Percentiles rank a stretch among this genome's conserved stretches.
Evolutionary conservation across 2,888 invertebrate species (phyloP).

Genomic region (Dexiosoma caninum): DNA sequence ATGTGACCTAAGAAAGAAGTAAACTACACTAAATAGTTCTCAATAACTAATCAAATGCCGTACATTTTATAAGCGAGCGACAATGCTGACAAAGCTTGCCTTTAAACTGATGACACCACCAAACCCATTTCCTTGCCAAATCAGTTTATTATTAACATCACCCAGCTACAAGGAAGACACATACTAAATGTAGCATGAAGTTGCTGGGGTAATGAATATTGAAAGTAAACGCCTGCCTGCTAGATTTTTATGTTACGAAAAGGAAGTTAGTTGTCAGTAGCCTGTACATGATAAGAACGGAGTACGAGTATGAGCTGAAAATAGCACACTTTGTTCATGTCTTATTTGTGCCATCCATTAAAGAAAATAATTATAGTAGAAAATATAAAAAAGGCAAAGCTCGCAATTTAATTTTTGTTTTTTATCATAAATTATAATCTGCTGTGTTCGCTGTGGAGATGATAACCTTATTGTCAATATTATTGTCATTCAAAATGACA

Average conservation of each 20-base stretch:
- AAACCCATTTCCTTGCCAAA: slow-evolving; percentile 1
- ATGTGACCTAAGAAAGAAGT: background rate
- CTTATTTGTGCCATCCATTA: background rate
- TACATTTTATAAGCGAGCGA: background rate
- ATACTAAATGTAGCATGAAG: slow-evolving; percentile 45
- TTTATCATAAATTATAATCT: background rate
- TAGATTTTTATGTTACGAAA: slow-evolving; percentile 34
- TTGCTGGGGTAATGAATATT: slow-evolving; percentile 44
- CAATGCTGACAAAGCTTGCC: background rate
- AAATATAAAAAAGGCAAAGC: background rate
- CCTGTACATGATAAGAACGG: background rate
- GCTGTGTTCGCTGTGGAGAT: background rate
- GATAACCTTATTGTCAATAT: no score
- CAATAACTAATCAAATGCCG: slow-evolving; percentile 52
- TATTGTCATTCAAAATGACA: no score
- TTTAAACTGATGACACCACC: slow-evolving; percentile 1
- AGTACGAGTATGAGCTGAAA: background rate
- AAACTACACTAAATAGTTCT: slow-evolving; percentile 35
- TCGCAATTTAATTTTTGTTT: background rate
- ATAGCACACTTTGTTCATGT: background rate
- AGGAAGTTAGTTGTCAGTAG: background rate
- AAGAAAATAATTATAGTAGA: background rate
- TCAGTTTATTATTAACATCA: background rate
- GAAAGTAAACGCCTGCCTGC: slow-evolving; percentile 32
- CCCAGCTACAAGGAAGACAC: slow-evolving; percentile 40